phyloP scores from a whole-genome alignment of 2,888 invertebrate species.

The Oligia latruncula region DNA sequence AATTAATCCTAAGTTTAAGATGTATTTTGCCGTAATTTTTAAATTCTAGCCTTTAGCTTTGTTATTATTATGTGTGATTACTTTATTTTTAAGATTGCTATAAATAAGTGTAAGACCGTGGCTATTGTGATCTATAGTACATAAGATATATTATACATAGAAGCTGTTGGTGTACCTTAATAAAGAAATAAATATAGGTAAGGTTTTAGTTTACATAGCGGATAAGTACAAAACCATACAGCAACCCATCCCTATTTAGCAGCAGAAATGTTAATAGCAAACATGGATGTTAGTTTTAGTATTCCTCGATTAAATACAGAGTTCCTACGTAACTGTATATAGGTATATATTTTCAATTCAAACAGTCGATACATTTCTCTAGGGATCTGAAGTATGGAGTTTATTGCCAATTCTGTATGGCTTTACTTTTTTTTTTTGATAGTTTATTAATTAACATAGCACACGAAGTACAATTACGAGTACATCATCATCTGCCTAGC shows the following conservation, averaged over 20 bases:
- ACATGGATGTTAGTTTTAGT: not conserved
- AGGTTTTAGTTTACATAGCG: not conserved
- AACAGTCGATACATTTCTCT: conserved; percentile 3
- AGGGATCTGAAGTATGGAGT: not conserved
- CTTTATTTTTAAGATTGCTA: no score
- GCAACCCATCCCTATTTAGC: not conserved
- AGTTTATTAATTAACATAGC: not conserved
- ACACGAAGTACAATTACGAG: no score
- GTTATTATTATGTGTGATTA: no score
- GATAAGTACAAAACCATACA: not conserved
- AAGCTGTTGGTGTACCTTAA: no score
- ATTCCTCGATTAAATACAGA: conserved; percentile 9
- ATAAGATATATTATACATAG: no score
- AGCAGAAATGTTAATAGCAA: conserved; percentile 7
- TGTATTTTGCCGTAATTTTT: no score
- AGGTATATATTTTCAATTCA: conserved; percentile 1
- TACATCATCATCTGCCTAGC: no score
- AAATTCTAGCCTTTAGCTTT: no score
- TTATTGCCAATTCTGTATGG: conserved; percentile 5
- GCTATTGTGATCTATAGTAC: no score
- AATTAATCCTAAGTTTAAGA: no score
- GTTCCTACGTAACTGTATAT: not conserved
- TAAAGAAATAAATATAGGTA: no score
- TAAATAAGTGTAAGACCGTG: no score
- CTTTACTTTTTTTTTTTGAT: not conserved